Evolutionary conservation across 2,113 vertebrate species (phyloP), one percentile per base, ranked within the genome.

Genomic region (Leucopternis melanops): DNA sequence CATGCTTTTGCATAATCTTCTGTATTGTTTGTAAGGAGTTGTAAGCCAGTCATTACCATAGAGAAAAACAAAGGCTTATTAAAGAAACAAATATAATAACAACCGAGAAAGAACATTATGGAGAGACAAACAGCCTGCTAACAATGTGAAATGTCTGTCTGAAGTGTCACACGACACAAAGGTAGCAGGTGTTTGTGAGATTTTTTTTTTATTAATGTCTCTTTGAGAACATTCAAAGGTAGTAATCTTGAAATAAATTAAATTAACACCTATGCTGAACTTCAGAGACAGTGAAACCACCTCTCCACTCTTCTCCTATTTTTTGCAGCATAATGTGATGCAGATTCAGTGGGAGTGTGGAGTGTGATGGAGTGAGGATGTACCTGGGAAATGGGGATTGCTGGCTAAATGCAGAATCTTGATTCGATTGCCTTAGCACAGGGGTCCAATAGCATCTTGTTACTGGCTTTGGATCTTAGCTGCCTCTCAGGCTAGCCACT

Each of bases 31-130:
- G 40, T 27, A 91, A 91, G 62, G 71, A 59, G n/a, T 34, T 71
- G 58, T 32, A 91, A 91, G 38, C 12, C 54, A 69, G 70, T 52
- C 44, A 91, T 82, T 91, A 65, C 70, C 70, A 87, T 13, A 91
- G 84, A 90, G 65, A 94, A 92, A 96, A 94, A 45, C 40, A 89
- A 92, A 95, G 6, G 27, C 52, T 87, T 90, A 49, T 63, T 91
- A 67, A 84, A 63, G 42, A 91, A 91, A 71, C 22, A 86, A 74
- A 58, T 54, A 38, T 4, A 77, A 27, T 70, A 69, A 86, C 31
- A 71, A 63, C 26, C 0, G 2, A 86, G 31, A 63, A 71, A 58
- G n/a, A 67, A 4, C 3, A 1, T 57, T 67, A 36, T 21, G 40
- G 36, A 57, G 65, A 92, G n/a, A 49, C 44, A 63, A 74, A 65